Base-by-base conservation (phyloP, 2,888 invertebrate species). In the Bhutanitis thaidina region DNA sequence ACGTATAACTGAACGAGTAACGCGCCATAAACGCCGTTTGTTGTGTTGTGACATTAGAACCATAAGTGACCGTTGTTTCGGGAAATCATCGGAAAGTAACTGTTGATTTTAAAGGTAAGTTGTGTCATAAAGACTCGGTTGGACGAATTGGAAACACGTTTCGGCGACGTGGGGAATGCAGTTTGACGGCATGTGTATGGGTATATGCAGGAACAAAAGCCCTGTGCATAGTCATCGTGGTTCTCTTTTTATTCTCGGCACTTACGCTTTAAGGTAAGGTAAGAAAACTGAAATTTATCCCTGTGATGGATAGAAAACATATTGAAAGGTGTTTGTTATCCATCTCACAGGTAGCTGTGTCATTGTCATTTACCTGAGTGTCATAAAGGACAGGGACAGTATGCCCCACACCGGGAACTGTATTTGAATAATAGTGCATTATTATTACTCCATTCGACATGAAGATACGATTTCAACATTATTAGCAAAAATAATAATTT, bases 71-170 rank as follows among this genome's bases (percentile, higher is more conserved):
- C 69, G 73, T 60, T 66, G 65, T 66, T 74, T 74, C 68, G 62
- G 69, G 69, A 71, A 75, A 77, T 70, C 73, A 74, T 71, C 71
- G 72, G 71, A 69, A 80, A 83, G 69, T 77, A 78, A 87, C 85
- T 82, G 85, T 87, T 84, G 83, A 80, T 78, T 86, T 86, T 79
- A 73, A 86, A 86, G 87, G 88, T 85, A 82, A 85, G 84, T 84
- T 82, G 80, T 85, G 80, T 78, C 82, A 84, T 79, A 81, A 82
- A 86, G 86, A 80, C 79, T 84, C 78, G 68, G 41, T 41, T 50
- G 78, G 71, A 72, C 71, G 78, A 72, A 82, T 83, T 77, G 79
- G 27, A 80, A 79, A 80, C 77, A 78, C 82, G 87, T 78, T 81
- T 85, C 81, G 83, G 80, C 80, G 79, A 79, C 74, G 80, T 71